Evolutionary conservation across 2,888 invertebrate species (phyloP).

Genomic region (Leucozona laternaria): DNA sequence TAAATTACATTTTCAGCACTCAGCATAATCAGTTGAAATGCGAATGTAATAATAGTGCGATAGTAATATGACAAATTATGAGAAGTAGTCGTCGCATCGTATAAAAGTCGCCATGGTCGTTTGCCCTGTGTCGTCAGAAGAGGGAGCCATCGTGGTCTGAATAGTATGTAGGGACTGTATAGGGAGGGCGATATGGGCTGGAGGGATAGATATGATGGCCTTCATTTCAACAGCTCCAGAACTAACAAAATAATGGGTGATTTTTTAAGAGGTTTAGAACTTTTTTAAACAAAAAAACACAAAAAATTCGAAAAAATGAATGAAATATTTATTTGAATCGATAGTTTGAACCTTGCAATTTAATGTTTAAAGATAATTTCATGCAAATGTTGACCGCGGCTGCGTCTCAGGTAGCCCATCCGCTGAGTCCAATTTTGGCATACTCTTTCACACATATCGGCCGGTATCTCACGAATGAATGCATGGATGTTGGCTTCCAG

Average conservation of each 20-base stretch:
- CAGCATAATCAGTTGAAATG: slow-evolving; percentile 76
- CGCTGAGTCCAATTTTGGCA: too few relatives aligned
- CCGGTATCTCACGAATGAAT: too few relatives aligned
- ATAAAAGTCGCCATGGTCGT: slow-evolving; percentile 51
- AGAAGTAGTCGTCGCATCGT: slow-evolving; percentile 67
- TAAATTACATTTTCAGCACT: slow-evolving; percentile 77
- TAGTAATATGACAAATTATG: slow-evolving; percentile 77
- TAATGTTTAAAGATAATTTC: too few relatives aligned
- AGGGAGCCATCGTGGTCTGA: slow-evolving; percentile 6
- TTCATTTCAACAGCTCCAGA: slow-evolving; percentile 45
- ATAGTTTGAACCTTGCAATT: too few relatives aligned
- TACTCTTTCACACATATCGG: too few relatives aligned
- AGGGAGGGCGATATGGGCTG: slow-evolving; percentile 3
- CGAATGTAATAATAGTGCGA: slow-evolving; percentile 77
- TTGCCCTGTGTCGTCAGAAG: slow-evolving; percentile 34
- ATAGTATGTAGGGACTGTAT: background rate
- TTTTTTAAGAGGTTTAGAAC: too few relatives aligned
- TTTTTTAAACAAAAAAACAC: too few relatives aligned
- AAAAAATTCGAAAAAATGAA: too few relatives aligned
- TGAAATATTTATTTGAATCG: too few relatives aligned
- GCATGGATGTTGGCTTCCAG: too few relatives aligned
- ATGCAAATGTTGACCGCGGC: too few relatives aligned
- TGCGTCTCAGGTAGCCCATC: too few relatives aligned
- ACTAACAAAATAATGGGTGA: slow-evolving; percentile 42
- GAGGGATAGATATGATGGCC: slow-evolving; percentile 50